Evolutionary conservation across 1,140 invertebrate species (phyloP).

Genomic region (Drosophila albomicans): DNA sequence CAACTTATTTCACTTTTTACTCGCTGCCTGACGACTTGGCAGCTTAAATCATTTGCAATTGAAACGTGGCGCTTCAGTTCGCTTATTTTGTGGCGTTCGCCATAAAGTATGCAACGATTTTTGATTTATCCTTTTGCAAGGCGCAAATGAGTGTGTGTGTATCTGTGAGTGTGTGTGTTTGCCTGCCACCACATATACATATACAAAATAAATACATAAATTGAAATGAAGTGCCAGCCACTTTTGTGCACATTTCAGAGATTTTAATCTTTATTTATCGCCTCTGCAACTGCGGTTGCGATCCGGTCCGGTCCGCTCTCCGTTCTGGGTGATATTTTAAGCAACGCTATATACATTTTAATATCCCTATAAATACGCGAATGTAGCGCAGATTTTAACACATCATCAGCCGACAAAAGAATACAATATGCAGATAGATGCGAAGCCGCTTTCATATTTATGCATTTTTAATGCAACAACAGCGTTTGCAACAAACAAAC

Average conservation of each 20-base stretch:
- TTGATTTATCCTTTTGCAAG: constrained; percentile 64
- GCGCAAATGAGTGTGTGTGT: neutral
- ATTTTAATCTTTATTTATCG: constrained; percentile 83
- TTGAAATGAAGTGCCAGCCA: constrained; percentile 80
- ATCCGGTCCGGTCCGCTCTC: constrained; percentile 8
- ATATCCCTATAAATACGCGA: constrained; percentile 63
- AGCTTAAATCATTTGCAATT: constrained; percentile 64
- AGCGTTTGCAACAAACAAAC: constrained; percentile 1
- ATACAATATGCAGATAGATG: constrained; percentile 30
- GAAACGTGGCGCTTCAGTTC: constrained; percentile 58
- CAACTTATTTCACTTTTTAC: constrained; percentile 22
- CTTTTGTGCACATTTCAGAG: constrained; percentile 77
- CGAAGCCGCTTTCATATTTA: constrained; percentile 52
- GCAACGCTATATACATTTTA: constrained; percentile 67
- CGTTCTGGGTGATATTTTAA: constrained; percentile 58
- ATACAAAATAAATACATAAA: constrained; percentile 61
- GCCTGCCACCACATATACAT: constrained; percentile 12
- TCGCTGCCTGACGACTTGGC: constrained; percentile 28
- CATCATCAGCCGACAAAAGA: constrained; percentile 3
- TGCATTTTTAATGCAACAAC: constrained; percentile 60
- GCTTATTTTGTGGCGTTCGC: constrained; percentile 55
- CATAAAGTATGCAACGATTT: constrained; percentile 77
- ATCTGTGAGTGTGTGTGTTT: neutral
- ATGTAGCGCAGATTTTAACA: constrained; percentile 45
- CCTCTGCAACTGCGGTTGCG: constrained; percentile 45